Evolutionary conservation across 2,113 vertebrate species (phyloP), one percentile per base, ranked within the genome.

Genomic region (Grammomys surdaster): DNA sequence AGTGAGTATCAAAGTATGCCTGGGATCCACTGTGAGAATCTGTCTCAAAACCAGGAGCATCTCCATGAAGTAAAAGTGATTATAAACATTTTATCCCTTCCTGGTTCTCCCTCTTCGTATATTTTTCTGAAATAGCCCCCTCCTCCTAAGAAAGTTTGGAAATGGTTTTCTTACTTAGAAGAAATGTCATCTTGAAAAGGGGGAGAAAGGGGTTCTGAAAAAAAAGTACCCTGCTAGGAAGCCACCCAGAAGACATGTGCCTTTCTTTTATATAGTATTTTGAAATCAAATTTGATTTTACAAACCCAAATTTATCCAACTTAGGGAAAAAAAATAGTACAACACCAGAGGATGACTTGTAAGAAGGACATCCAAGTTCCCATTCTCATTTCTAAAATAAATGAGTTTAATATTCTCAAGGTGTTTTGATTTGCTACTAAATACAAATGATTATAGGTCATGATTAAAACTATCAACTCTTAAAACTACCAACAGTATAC

Each of bases 261-360:
- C 36, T 86, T 78, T 88, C 67, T 95, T 97, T 88, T 58, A 28
- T 73, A 70, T 12, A 77, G 31, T 67, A 90, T 94, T 96, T 40
- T 86, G 16, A 65, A 96, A 92, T 58, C n/a, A 93, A 24, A 88
- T 85, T 90, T 84, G 54, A 93, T 97, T 96, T 95, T 91, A n/a
- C 93, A 94, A 87, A 77, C 36, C 63, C 63, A 51, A 89, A 70
- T 88, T 46, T 92, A 88, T 84, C 73, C 63, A 94, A 56, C 28
- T 94, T 73, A 11, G 65, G 28, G 72, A 82, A 90, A 81, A 95
- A 69, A 26, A 28, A 43, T 17, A 95, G 17, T 63, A 80, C 4
- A 89, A 86, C n/a, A 90, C 40, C 33, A 76, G 95, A 87, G 88
- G 88, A 0, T 67, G 76, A 95, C 60, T 26, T 70, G 20, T 54